Conservation (phyloP, 2,113 vertebrate genomes). For the Cryptomyrus ogoouensis region DNA sequence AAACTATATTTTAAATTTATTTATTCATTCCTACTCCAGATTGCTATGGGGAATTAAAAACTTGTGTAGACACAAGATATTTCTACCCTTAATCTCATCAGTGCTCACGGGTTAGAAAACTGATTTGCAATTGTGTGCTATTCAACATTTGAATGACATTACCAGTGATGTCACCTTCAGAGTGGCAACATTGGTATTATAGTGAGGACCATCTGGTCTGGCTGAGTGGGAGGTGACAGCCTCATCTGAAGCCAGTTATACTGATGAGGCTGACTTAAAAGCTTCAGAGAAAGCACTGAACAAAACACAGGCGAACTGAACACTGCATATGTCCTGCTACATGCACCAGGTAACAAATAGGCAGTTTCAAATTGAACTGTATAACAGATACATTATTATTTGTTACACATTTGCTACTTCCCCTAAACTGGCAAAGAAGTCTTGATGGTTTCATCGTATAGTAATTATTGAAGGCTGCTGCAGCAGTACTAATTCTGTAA, state of each 20-base stretch:
- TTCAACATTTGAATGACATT: conserved; percentile 42
- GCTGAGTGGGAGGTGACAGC: conserved; percentile 50
- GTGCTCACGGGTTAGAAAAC: conserved; percentile 11
- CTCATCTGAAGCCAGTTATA: conserved; percentile 52
- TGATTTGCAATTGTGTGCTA: conserved; percentile 24
- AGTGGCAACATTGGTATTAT: conserved; percentile 42
- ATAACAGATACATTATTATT: background rate
- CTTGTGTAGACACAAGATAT: background rate
- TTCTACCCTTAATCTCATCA: background rate
- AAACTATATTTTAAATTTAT: background rate
- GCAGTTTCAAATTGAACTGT: background rate
- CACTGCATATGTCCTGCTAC: background rate
- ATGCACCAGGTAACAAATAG: background rate
- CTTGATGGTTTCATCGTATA: background rate
- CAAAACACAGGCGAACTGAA: conserved; percentile 23
- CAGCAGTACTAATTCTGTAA: background rate
- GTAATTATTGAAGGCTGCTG: background rate
- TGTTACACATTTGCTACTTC: background rate
- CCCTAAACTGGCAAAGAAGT: background rate
- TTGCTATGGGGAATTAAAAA: background rate
- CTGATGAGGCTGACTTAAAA: conserved; percentile 47
- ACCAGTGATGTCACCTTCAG: conserved; percentile 53
- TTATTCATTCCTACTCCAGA: background rate
- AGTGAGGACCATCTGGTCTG: conserved; percentile 58
- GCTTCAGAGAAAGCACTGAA: conserved; percentile 42